These are phyloP conservation scores for Brenthis hecate DNA, from an alignment of 2,888 invertebrate genomes.

Conservation along the genomic window DNA sequence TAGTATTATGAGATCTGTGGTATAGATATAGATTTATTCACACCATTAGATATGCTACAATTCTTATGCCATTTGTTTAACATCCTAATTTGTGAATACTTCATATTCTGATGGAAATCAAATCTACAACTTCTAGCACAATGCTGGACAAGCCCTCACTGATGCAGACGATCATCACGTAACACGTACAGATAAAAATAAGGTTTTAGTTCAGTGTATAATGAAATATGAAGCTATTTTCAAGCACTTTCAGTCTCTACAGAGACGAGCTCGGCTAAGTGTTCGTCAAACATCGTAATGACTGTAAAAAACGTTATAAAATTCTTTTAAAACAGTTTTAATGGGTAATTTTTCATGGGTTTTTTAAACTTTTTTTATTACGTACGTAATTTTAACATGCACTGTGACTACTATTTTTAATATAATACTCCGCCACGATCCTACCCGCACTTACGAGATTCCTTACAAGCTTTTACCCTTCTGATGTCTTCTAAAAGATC, in stretches of 20 bases:
- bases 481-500: too few relatives aligned
- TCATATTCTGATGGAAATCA: too few relatives aligned
- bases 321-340: constrained; percentile 20
- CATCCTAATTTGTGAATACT: too few relatives aligned
- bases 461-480: too few relatives aligned
- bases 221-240: constrained; percentile 21
- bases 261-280: constrained; percentile 29
- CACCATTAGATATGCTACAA: too few relatives aligned
- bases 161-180: neutral
- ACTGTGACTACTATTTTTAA: neutral
- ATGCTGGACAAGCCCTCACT: too few relatives aligned
- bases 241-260: constrained; percentile 23
- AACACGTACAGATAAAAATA: neutral
- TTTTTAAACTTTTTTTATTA: neutral
- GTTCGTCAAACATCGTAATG: constrained; percentile 31
- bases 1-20: too few relatives aligned
- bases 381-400: neutral
- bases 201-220: constrained; percentile 1
- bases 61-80: too few relatives aligned
- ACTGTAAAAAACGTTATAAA: constrained; percentile 21
- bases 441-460: neutral
- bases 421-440: neutral
- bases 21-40: too few relatives aligned
- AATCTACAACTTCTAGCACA: too few relatives aligned
- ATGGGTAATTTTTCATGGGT: constrained; percentile 1